Evolutionary conservation across 2,888 invertebrate genomes (phyloP).

Genomic region (Sussaba pulchella): DNA sequence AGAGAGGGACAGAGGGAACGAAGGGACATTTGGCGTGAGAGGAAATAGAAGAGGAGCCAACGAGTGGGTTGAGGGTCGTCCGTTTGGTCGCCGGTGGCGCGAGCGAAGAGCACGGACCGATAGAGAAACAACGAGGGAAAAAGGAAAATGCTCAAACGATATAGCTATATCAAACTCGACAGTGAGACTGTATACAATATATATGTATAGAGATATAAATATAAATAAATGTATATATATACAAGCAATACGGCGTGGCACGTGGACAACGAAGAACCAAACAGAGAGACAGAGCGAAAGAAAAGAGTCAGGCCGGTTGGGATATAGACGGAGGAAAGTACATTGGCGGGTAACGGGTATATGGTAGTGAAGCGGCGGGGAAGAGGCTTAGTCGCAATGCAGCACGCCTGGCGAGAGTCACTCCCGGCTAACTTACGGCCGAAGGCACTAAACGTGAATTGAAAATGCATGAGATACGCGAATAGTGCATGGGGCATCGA

Average conservation of each 20-base stretch:
- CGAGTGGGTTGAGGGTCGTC: not conserved
- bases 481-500: conserved; percentile 63
- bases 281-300: conserved; percentile 8
- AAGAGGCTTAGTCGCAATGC: conserved; percentile 68
- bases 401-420: conserved; percentile 58
- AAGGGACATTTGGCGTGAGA: not conserved
- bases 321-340: conserved; percentile 1
- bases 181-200: too few species aligned
- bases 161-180: too few species aligned
- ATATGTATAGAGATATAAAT: too few species aligned
- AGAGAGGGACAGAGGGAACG: not conserved
- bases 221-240: conserved; percentile 11
- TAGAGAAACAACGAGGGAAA: conserved; percentile 33
- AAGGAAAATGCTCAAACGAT: conserved; percentile 1
- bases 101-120: conserved; percentile 28
- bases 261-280: conserved; percentile 50
- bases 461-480: conserved; percentile 71
- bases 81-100: conserved; percentile 12
- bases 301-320: not conserved
- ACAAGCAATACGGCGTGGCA: conserved; percentile 17
- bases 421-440: conserved; percentile 65
- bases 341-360: conserved; percentile 18
- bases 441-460: conserved; percentile 68
- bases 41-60: conserved; percentile 11
- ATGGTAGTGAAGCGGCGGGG: conserved; percentile 45